Evolutionary conservation across 2,888 invertebrate genomes (phyloP), one percentile per base, ranked within the genome.

Genomic region (Kryphioiulus occultus): DNA sequence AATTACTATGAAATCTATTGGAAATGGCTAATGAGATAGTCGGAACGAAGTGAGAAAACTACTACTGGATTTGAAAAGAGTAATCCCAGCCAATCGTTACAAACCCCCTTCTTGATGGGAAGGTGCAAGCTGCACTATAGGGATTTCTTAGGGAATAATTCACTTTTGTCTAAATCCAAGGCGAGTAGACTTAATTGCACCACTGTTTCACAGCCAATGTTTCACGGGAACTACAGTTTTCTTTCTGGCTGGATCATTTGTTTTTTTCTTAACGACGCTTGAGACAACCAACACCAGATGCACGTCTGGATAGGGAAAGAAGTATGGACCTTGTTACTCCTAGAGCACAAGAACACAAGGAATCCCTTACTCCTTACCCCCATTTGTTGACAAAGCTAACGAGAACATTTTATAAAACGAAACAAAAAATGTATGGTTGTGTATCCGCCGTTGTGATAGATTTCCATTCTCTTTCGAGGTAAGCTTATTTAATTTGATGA

Each of bases 91-190:
- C 68, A 19, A 59, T 59, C 22, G 59, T 59, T 59, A 7, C 22
- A 59, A 3, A n/a, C 22, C 59, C 68, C 10, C n/a, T 68, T 68
- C 68, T 2, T 10, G 22, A 68, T 68, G 68, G n/a, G 47, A 17
- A 47, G 17, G 47, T 47, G 17, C 15, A 47, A 5, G 17, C 5
- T 39, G 47, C 26, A 26, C 68, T 68, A 9, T 68, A 26, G 68
- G 68, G 68, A 68, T 68, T 68, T 68, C n/a, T 68, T 68, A 68
- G 26, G 68, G 26, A 68, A 68, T 68, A 68, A 68, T 68, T 68
- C 68, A 68, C 26, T 68, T 68, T 68, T 68, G 68, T 68, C 26
- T 68, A 68, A 68, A 68, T 68, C 22, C 26, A 22, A 68, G 68
- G 26, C 68, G 26, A 68, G 22, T 7, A 68, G 5, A 59, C 59